phyloP scores from a whole-genome alignment of 2,797 vertebrate species.

The Tapirus indicus region DNA sequence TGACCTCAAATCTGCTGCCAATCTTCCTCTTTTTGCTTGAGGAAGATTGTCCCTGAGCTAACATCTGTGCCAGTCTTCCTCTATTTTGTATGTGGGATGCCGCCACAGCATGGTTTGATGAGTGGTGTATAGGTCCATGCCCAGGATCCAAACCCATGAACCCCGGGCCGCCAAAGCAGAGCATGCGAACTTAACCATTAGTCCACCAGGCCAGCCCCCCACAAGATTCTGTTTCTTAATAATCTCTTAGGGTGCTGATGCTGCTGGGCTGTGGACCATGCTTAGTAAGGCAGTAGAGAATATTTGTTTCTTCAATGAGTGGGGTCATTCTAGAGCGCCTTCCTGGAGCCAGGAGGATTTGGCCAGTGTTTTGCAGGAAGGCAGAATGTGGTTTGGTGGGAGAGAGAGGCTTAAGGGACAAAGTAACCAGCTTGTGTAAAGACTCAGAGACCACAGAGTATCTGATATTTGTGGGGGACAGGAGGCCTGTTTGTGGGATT shows the following conservation, averaged over 20 bases:
- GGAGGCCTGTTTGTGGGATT: not conserved
- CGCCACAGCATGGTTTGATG: no score
- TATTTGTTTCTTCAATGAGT: not conserved
- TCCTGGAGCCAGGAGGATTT: not conserved
- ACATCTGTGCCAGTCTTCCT: no score
- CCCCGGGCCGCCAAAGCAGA: no score
- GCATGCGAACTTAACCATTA: no score
- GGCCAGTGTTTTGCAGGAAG: not conserved
- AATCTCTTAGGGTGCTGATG: not conserved
- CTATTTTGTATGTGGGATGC: no score
- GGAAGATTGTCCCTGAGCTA: no score
- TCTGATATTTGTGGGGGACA: not conserved
- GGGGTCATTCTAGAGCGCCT: not conserved
- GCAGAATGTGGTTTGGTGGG: slow-evolving; percentile 54
- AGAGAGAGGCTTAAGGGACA: not conserved
- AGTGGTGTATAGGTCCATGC: no score
- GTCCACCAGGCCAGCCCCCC: no score
- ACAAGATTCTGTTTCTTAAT: slow-evolving; percentile 8
- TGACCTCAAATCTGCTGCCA: no score
- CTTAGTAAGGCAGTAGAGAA: not conserved
- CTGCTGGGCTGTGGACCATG: not conserved
- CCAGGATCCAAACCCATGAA: no score
- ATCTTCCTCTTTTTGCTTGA: no score
- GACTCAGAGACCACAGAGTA: not conserved
- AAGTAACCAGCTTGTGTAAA: not conserved